Conservation (phyloP, 2,113 vertebrate species). For the Beaufortia kweichowensis region DNA sequence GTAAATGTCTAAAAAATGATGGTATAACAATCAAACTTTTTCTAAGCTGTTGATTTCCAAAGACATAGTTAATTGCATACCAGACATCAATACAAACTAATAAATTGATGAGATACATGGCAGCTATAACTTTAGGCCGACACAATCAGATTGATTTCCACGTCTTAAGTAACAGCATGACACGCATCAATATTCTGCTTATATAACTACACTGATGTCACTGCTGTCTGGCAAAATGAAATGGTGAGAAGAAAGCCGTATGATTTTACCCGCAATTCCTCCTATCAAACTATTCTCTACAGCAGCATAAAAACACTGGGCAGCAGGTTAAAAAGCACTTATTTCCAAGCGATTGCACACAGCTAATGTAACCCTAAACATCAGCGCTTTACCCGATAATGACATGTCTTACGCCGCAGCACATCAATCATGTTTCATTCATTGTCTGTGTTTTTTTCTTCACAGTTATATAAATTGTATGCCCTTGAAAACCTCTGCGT, state of each 20-base stretch:
- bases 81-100: neutral
- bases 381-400: slow-evolving; percentile 1
- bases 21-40: too few relatives aligned
- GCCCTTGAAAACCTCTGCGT: neutral
- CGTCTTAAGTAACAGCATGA: neutral
- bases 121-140: neutral
- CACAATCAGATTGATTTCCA: neutral
- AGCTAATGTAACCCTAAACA: neutral
- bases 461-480: neutral
- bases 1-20: neutral
- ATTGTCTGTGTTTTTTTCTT: neutral
- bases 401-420: neutral
- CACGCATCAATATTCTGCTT: neutral
- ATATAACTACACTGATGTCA: neutral
- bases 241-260: neutral
- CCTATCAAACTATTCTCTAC: too few relatives aligned
- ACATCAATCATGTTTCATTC: slow-evolving; percentile 18
- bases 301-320: neutral
- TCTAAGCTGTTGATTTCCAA: neutral
- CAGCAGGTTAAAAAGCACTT: slow-evolving; percentile 1
- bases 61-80: neutral
- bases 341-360: neutral
- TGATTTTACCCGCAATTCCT: neutral
- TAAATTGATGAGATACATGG: neutral
- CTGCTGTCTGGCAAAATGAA: neutral